Base-by-base conservation (phyloP, 2,113 vertebrate species). In the Cygnus buccinator region DNA sequence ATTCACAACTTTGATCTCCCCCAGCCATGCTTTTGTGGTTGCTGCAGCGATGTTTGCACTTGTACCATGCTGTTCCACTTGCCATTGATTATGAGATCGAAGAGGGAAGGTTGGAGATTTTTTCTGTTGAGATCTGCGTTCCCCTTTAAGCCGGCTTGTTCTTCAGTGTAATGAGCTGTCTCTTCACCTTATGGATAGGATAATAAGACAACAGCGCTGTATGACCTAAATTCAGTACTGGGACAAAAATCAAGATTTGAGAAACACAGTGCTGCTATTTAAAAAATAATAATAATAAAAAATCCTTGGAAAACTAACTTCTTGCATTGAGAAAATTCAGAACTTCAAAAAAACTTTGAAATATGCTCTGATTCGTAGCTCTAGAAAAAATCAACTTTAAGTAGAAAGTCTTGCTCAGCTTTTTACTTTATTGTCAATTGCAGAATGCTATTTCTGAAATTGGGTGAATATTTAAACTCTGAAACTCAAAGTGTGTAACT, bases 31-130 rank as follows among this genome's bases (percentile, higher is more conserved):
- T 50, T 29, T 12, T 54, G 65, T 21, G 48, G 95, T 57, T 0
- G 0, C 68, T 13, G 26, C 65, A 88, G 28, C 0, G 0, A 68
- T 55, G 15, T 57, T 1, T 61, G 57, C 35, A 7, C 93, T 80
- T 77, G 50, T 77, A 37, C 41, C 43, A 52, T 39, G 61, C 52
- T 1, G 0, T 25, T 76, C 61, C 67, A n/a, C 43, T 65, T 54
- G 21, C 52, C 83, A 75, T 39, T 3, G 11, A 28, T 43, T 6
- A 11, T 1, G 28, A 89, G 26, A 68, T 12, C 8, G 73, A 63
- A 86, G 26, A 73, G 11, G 83, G n/a, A 80, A 0, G 2, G 26
- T 5, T 50, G 33, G n/a, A 78, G 1, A 3, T 13, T 12, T n/a
- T 75, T 35, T 12, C 20, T 22, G 14, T 14, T 19, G 29, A 78